Percentiles rank a stretch among this genome's conserved stretches.
Evolutionary conservation across 64 coral and sea anemone species (phyloP).

Genomic region (Montipora foliosa): DNA sequence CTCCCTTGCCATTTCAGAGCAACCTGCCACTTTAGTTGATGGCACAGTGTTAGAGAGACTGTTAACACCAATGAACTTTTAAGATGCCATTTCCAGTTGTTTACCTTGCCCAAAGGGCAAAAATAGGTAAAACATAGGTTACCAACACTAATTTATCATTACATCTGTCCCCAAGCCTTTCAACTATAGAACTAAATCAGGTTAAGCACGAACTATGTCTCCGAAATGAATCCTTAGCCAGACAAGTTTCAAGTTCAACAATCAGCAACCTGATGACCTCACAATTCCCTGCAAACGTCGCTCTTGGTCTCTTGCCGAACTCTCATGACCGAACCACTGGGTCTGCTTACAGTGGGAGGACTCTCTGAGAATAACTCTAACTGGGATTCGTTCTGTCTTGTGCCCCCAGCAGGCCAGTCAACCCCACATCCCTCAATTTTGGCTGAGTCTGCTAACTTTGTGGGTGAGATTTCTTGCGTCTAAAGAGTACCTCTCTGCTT

Average conservation of each 20-base stretch:
- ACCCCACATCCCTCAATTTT: neutral
- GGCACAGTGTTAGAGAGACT: no score
- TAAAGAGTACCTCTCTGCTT: slow-evolving; percentile 14
- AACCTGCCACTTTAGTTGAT: no score
- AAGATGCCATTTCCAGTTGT: no score
- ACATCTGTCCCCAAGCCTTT: neutral
- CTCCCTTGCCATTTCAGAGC: no score
- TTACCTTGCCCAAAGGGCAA: no score
- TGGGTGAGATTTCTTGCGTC: neutral
- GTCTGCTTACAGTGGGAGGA: neutral
- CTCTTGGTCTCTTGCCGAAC: slow-evolving; percentile 13
- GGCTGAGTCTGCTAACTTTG: neutral
- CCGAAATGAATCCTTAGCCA: neutral
- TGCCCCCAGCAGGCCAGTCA: neutral
- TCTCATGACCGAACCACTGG: slow-evolving; percentile 11
- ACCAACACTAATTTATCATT: neutral
- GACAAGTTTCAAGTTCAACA: neutral
- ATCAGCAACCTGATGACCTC: neutral
- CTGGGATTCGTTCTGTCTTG: neutral
- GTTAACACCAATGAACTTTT: no score
- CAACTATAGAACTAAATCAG: neutral
- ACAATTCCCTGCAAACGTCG: neutral
- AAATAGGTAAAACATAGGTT: no score
- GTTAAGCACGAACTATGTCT: neutral
- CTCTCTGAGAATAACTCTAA: neutral